Conservation (phyloP, 2,797 vertebrate genomes). For the Cichlasoma orientale region DNA sequence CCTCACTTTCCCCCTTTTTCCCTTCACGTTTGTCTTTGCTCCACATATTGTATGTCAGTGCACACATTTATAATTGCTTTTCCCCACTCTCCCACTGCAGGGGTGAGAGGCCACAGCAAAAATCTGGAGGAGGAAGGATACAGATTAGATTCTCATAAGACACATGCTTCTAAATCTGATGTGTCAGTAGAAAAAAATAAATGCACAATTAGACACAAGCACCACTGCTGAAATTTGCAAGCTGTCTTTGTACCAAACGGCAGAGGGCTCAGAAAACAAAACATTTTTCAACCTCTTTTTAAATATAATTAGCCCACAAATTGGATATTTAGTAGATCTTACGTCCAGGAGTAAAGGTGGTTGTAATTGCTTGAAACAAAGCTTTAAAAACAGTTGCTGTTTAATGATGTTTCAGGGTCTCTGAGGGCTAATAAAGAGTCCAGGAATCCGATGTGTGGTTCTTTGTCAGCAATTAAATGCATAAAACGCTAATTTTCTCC, state of each 20-base stretch:
- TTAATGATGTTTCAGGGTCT: constrained; percentile 25
- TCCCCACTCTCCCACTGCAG: not conserved
- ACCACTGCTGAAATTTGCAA: not conserved
- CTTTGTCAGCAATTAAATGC: constrained; percentile 52
- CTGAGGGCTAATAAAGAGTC: constrained; percentile 44
- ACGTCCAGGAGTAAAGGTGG: constrained; percentile 4
- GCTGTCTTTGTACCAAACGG: not conserved
- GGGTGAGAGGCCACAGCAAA: not conserved
- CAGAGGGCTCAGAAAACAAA: not conserved
- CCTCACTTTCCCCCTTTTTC: not conserved
- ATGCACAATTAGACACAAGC: not conserved
- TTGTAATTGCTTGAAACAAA: constrained; percentile 43
- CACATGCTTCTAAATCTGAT: not conserved
- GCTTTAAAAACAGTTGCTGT: constrained; percentile 8
- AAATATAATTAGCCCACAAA: constrained; percentile 18
- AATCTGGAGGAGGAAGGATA: not conserved
- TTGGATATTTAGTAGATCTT: constrained; percentile 6
- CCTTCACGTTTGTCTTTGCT: not conserved
- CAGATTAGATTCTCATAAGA: not conserved
- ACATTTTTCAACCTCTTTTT: not conserved
- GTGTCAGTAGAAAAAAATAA: not conserved
- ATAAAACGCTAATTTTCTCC: constrained; percentile 29
- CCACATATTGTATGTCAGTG: not conserved
- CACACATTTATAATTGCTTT: constrained; percentile 11
- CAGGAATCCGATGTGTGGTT: constrained; percentile 28